These are phyloP conservation scores for Tipula confusa DNA, from an alignment of 2,888 invertebrate genomes.

Conservation along the genomic window DNA sequence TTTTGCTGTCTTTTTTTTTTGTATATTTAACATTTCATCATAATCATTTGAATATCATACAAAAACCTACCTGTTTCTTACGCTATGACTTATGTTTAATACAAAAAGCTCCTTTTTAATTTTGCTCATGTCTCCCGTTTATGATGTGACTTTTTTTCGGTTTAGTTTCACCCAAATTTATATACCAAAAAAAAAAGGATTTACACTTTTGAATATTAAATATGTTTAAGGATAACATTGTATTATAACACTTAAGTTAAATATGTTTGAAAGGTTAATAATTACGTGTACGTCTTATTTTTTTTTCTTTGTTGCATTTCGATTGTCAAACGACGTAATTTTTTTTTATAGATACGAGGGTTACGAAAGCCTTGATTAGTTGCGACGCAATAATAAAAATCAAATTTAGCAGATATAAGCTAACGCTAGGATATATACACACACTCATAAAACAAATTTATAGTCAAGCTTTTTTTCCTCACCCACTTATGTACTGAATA, in stretches of 20 bases:
- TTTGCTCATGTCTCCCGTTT: background rate
- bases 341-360: background rate
- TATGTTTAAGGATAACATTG: background rate
- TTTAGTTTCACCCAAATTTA: background rate
- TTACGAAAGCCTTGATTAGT: background rate
- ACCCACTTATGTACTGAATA: background rate
- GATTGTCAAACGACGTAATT: background rate
- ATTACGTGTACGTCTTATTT: background rate
- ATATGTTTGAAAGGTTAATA: background rate
- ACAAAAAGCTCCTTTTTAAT: background rate
- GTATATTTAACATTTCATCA: background rate
- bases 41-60: background rate
- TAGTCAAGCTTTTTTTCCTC: background rate
- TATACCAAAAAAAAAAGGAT: background rate
- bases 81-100: background rate
- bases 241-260: background rate
- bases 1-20: no score
- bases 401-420: background rate
- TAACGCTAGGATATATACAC: background rate
- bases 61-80: background rate
- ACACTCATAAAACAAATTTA: background rate
- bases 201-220: background rate
- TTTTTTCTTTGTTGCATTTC: background rate
- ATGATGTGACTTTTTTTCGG: background rate
- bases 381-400: background rate